A percentile compares a stretch with the other conserved stretches of the same genome.
phyloP scores from a whole-genome alignment of 2,888 invertebrate species.

The Acleris emargana region DNA sequence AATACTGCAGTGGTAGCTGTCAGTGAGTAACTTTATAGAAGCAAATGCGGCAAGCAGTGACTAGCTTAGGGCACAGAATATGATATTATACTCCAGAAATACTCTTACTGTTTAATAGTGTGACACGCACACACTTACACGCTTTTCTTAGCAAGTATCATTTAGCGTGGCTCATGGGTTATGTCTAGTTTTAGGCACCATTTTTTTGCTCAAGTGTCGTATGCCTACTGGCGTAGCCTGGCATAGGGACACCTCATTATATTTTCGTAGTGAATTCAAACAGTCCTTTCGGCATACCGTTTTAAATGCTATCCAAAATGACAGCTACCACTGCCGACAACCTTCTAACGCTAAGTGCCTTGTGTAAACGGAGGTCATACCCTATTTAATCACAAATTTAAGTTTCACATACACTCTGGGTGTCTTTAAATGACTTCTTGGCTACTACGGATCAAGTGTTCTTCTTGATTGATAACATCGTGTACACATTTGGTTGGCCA shows the following conservation, averaged over 20 bases:
- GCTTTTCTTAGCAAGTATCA: too few species aligned
- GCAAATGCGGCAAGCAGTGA: slow-evolving; percentile 27
- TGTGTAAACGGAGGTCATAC: slow-evolving; percentile 11
- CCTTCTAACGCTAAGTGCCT: slow-evolving; percentile 21
- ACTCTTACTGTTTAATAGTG: too few species aligned
- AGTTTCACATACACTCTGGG: slow-evolving; percentile 5
- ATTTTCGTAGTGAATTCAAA: not conserved
- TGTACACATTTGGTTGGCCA: too few species aligned
- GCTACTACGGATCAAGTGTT: too few species aligned
- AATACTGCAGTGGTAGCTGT: slow-evolving; percentile 45
- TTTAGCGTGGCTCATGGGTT: too few species aligned
- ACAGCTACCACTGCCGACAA: slow-evolving; percentile 40
- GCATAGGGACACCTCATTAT: too few species aligned
- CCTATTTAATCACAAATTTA: not conserved
- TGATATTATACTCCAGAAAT: too few species aligned
- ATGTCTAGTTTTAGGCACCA: not conserved
- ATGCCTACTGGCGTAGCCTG: too few species aligned
- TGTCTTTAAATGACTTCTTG: not conserved
- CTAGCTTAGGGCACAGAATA: slow-evolving; percentile 17
- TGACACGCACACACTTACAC: too few species aligned
- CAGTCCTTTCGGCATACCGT: not conserved
- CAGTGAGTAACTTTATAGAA: slow-evolving; percentile 27
- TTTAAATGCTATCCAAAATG: slow-evolving; percentile 36
- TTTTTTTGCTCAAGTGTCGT: not conserved
- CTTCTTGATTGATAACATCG: too few species aligned